Conservation (phyloP, 2,113 vertebrate genomes). For the Anolis carolinensis region DNA sequence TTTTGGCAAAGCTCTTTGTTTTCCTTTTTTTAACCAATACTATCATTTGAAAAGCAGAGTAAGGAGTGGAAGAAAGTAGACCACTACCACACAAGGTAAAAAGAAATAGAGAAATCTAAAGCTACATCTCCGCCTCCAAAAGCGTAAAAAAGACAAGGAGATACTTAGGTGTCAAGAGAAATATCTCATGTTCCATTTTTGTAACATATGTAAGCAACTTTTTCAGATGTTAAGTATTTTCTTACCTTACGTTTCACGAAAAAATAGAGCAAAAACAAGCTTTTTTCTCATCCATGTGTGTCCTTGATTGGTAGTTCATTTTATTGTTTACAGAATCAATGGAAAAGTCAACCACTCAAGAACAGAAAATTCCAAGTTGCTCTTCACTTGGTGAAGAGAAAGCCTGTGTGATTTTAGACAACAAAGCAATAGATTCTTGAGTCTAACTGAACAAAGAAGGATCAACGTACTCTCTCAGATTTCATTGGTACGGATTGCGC, state of each 20-base stretch:
- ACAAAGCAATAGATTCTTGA: conserved; percentile 53
- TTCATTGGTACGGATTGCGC: conserved; percentile 60
- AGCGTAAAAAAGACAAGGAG: background rate
- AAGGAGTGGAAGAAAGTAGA: background rate
- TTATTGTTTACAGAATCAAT: conserved; percentile 40
- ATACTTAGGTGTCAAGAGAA: background rate
- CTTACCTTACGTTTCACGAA: background rate
- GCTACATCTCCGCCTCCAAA: background rate
- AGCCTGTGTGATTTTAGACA: conserved; percentile 42
- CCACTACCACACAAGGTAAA: background rate
- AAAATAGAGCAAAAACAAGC: background rate
- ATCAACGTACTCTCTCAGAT: conserved; percentile 62
- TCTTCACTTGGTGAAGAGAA: conserved; percentile 39
- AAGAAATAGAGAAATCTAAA: background rate
- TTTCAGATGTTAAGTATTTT: background rate
- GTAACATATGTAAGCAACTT: background rate
- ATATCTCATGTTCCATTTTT: background rate
- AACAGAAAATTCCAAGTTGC: fast-evolving
- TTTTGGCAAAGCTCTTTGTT: background rate
- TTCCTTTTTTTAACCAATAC: background rate
- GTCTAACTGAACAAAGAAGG: conserved; percentile 57
- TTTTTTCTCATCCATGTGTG: background rate
- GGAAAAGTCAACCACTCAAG: background rate
- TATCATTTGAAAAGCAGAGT: background rate
- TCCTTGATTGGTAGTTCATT: background rate